Evolutionary conservation across 2,797 vertebrate species (phyloP).

Genomic region (Trichosurus vulpecula): DNA sequence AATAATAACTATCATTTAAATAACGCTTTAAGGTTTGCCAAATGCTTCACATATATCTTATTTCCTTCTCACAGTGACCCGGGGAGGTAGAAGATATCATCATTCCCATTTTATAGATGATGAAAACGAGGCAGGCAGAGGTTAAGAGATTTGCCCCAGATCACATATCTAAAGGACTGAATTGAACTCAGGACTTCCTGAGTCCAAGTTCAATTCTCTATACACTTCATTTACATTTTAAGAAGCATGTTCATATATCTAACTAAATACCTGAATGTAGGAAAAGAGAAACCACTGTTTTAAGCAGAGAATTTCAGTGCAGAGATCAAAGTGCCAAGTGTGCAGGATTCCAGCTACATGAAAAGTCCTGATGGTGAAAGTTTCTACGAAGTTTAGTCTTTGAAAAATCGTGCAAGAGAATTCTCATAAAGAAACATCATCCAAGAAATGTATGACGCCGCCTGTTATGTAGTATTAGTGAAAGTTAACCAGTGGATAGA

Average conservation of each 20-base stretch:
- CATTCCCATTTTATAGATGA: background rate
- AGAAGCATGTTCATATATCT: background rate
- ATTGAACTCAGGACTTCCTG: background rate
- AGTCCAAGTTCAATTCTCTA: background rate
- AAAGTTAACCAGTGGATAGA: background rate
- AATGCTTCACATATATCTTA: background rate
- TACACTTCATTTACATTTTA: background rate
- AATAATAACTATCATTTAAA: background rate
- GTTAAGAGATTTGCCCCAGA: background rate
- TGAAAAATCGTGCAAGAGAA: background rate
- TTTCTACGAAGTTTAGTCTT: background rate
- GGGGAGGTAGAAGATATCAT: background rate
- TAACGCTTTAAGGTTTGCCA: background rate
- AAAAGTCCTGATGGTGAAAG: background rate
- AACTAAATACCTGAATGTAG: background rate
- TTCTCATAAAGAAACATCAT: background rate
- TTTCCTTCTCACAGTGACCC: background rate
- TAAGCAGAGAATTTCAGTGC: background rate
- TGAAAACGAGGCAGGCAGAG: background rate
- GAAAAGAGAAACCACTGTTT: background rate
- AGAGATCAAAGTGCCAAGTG: background rate
- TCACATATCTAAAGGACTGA: background rate
- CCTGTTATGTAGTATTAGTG: background rate
- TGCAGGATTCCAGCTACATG: background rate
- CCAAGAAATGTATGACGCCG: background rate